Evolutionary conservation across 2,797 vertebrate genomes (phyloP).

Genomic region (Pseudomugil gertrudae): DNA sequence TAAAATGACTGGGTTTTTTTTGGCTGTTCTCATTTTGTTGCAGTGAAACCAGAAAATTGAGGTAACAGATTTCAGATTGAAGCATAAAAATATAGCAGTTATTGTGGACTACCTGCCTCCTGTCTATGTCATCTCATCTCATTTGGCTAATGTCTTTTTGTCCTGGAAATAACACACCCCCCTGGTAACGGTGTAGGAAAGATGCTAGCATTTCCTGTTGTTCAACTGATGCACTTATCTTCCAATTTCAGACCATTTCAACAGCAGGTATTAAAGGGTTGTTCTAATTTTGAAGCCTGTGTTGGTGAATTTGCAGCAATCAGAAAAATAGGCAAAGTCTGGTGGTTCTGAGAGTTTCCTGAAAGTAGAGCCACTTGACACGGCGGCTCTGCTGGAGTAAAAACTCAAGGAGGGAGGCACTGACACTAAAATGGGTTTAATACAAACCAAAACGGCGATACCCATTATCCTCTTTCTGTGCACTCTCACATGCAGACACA

Average conservation of each 20-base stretch:
- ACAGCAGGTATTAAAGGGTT: slow-evolving; percentile 12
- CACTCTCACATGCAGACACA: slow-evolving; percentile 8
- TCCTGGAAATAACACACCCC: background rate
- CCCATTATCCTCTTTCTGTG: slow-evolving; percentile 11
- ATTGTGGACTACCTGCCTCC: too few species aligned
- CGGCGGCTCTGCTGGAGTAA: slow-evolving; percentile 6
- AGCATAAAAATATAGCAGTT: background rate
- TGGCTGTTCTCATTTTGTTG: too few species aligned
- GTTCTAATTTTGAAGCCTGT: slow-evolving; percentile 18
- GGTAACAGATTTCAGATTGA: background rate
- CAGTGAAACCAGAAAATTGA: background rate
- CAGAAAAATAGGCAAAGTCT: slow-evolving; percentile 30
- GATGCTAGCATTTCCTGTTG: background rate
- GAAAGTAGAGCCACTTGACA: slow-evolving; percentile 33
- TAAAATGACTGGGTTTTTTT: background rate
- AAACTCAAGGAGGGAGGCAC: slow-evolving; percentile 28
- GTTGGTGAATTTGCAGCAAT: slow-evolving; percentile 36
- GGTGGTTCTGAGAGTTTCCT: slow-evolving; percentile 19
- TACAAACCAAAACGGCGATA: slow-evolving; percentile 37
- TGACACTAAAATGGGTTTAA: slow-evolving; percentile 39
- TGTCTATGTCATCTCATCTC: background rate
- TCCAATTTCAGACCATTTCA: background rate
- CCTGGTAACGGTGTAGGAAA: slow-evolving; percentile 1
- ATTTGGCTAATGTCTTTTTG: slow-evolving; percentile 6
- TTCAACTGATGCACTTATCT: background rate